Evolutionary conservation across 2,888 invertebrate species (phyloP).

Genomic region (Hybos culiciformis): DNA sequence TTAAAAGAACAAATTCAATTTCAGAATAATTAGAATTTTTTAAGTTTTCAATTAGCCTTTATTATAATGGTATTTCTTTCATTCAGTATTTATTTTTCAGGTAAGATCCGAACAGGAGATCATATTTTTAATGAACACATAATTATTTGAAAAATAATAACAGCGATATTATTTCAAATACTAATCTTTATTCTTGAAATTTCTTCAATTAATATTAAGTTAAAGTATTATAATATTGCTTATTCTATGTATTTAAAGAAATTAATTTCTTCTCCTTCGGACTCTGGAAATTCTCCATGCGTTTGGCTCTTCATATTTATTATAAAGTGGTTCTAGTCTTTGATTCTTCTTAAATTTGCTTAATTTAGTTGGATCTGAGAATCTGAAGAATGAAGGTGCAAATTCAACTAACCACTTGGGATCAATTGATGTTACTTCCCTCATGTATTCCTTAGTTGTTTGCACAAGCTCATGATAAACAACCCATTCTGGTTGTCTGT

Average conservation of each 20-base stretch:
- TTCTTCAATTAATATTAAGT: neutral
- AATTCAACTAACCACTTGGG: slow-evolving; percentile 99
- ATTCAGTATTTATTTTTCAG: too few relatives aligned
- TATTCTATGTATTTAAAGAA: neutral
- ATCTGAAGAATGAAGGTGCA: slow-evolving; percentile 97
- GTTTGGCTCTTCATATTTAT: slow-evolving; percentile 98
- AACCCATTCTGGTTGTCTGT: slow-evolving; percentile 98
- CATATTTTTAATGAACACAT: too few relatives aligned
- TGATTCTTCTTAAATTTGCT: slow-evolving; percentile 99
- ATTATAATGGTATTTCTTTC: too few relatives aligned
- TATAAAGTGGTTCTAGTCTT: slow-evolving; percentile 90
- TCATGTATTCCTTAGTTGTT: slow-evolving; percentile 98
- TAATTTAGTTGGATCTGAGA: slow-evolving; percentile 95
- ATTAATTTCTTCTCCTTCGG: slow-evolving; percentile 70
- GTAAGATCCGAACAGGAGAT: too few relatives aligned
- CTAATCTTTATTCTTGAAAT: neutral
- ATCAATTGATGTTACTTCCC: slow-evolving; percentile 93
- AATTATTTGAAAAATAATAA: neutral
- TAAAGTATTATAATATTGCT: neutral
- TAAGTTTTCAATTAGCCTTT: neutral
- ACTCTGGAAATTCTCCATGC: slow-evolving; percentile 97
- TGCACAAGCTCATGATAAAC: slow-evolving; percentile 97
- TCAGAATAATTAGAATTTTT: neutral
- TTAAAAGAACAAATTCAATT: neutral
- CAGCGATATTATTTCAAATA: neutral